These are phyloP conservation scores for Turdus rufiventris DNA, from an alignment of 2,113 vertebrate species.

Conservation along the genomic window DNA sequence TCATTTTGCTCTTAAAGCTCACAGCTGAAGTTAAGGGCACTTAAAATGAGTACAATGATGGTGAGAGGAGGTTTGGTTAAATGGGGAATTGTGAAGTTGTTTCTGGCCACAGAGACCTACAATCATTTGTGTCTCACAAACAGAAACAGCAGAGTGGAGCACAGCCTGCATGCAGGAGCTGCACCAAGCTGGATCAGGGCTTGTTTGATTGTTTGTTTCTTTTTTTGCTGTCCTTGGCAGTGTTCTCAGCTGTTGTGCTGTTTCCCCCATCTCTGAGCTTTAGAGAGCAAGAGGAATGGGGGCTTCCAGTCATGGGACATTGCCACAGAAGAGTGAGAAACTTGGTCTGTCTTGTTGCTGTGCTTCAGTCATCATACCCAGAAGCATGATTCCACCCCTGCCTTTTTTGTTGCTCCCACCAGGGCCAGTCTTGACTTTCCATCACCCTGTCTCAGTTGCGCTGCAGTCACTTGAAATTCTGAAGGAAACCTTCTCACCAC, in stretches of 20 bases:
- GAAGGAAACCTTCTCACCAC: neutral
- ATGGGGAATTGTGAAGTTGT: neutral
- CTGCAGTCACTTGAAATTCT: neutral
- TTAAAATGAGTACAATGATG: neutral
- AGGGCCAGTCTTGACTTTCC: neutral
- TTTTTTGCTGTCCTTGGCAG: neutral
- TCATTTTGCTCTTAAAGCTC: neutral
- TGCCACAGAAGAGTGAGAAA: accelerated
- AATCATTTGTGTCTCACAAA: neutral
- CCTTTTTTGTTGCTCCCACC: neutral
- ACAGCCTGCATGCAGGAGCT: neutral
- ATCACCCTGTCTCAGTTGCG: neutral
- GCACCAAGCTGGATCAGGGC: neutral
- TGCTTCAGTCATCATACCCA: neutral
- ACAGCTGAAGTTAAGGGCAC: neutral
- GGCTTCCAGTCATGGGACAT: neutral
- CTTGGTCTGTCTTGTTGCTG: neutral
- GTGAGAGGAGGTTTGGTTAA: neutral
- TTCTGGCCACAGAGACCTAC: neutral
- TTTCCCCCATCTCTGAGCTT: neutral
- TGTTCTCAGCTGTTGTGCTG: neutral
- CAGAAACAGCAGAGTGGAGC: neutral
- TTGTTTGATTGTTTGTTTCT: neutral
- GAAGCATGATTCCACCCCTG: neutral
- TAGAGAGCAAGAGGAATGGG: neutral